These are phyloP conservation scores for Psittacula echo DNA, from an alignment of 2,797 vertebrate genomes.

Conservation along the genomic window DNA sequence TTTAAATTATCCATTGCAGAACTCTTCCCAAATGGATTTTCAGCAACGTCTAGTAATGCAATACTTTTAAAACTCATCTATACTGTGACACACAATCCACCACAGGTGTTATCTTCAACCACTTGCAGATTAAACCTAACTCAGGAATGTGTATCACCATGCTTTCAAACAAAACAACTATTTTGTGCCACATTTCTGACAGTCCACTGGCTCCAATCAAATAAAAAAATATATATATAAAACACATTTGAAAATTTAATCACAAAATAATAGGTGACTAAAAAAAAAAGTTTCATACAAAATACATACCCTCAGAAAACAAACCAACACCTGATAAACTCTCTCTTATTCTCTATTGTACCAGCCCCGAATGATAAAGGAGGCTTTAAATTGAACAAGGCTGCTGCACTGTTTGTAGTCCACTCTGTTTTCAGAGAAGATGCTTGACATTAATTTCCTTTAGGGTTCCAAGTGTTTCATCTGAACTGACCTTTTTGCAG, in stretches of 20 bases:
- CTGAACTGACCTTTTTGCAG: background rate
- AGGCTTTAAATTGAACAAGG: background rate
- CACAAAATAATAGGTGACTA: background rate
- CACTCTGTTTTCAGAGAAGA: background rate
- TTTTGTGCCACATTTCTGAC: background rate
- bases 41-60: background rate
- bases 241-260: background rate
- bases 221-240: background rate
- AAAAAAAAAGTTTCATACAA: background rate
- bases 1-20: background rate
- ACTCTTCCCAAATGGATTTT: background rate
- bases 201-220: background rate
- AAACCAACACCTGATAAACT: background rate
- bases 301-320: background rate
- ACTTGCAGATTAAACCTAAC: background rate
- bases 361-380: background rate
- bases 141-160: background rate
- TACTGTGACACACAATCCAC: background rate
- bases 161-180: background rate
- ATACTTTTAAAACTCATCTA: background rate
- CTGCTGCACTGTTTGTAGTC: background rate
- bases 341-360: background rate
- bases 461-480: background rate
- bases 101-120: background rate
- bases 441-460: background rate